These are phyloP conservation scores for Lophotis ruficrista DNA, from an alignment of 2,113 vertebrate genomes.

Conservation along the genomic window DNA sequence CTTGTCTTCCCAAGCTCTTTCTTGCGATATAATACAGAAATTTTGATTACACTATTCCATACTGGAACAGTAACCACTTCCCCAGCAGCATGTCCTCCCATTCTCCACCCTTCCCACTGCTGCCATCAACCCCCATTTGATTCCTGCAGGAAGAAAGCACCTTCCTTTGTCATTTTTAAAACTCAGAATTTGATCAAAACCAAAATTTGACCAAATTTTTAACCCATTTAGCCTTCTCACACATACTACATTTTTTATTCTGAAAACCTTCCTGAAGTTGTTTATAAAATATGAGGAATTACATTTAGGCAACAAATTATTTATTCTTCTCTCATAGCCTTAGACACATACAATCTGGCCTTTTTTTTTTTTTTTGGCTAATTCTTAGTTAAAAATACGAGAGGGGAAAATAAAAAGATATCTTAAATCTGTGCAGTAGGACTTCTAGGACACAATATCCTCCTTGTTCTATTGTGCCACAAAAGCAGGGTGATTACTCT, in stretches of 20 bases:
- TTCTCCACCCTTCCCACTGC: background rate
- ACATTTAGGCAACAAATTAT: background rate
- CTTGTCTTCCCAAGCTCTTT: background rate
- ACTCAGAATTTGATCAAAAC: background rate
- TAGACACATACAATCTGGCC: background rate
- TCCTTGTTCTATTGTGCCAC: background rate
- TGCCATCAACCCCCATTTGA: background rate
- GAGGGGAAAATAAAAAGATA: background rate
- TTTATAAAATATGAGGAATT: background rate
- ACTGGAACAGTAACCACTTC: background rate
- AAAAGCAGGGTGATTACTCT: background rate
- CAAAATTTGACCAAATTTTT: background rate
- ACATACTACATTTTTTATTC: background rate
- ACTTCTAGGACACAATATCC: background rate
- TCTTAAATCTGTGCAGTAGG: background rate
- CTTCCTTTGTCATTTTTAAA: background rate
- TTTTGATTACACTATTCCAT: background rate
- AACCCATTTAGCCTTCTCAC: background rate
- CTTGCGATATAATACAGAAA: background rate
- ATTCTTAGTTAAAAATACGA: background rate
- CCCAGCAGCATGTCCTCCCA: background rate
- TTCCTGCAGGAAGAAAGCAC: background rate
- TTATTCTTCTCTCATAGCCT: background rate
- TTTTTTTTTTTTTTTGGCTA: background rate
- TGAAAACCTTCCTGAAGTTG: background rate